Evolutionary conservation across 2,797 vertebrate species (phyloP).

Genomic region (Hephaestus fuliginosus): DNA sequence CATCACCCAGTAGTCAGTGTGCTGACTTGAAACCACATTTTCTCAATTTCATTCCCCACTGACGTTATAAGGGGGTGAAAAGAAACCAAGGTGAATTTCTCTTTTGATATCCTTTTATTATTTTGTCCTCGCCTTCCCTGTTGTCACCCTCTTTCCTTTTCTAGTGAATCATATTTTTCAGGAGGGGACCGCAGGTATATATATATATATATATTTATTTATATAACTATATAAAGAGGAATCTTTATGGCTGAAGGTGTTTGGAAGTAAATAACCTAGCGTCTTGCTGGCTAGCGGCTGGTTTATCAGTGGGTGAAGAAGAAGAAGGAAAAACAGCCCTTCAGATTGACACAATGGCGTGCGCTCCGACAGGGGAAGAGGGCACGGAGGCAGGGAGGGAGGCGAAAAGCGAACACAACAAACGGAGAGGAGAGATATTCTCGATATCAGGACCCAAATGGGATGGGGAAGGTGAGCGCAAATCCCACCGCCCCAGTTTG

Average conservation of each 20-base stretch:
- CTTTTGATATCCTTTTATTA: slow-evolving; percentile 61
- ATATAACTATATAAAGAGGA: slow-evolving; percentile 58
- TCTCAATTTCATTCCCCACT: slow-evolving; percentile 50
- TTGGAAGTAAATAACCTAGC: slow-evolving; percentile 78
- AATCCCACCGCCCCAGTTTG: slow-evolving; percentile 83
- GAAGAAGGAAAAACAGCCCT: slow-evolving; percentile 71
- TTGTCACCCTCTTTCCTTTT: slow-evolving; percentile 55
- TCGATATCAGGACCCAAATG: slow-evolving; percentile 80
- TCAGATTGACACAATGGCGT: slow-evolving; percentile 83
- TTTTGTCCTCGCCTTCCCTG: slow-evolving; percentile 55
- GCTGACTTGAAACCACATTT: slow-evolving; percentile 48
- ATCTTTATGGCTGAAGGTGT: slow-evolving; percentile 73
- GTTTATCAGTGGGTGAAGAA: slow-evolving; percentile 78
- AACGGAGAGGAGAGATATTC: slow-evolving; percentile 76
- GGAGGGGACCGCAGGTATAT: slow-evolving; percentile 32
- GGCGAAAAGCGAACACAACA: slow-evolving; percentile 72
- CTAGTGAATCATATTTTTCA: slow-evolving; percentile 64
- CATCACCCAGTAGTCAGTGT: slow-evolving; percentile 3
- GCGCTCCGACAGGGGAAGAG: slow-evolving; percentile 76
- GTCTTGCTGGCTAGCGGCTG: slow-evolving; percentile 70
- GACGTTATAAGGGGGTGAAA: slow-evolving; percentile 51
- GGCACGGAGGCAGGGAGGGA: slow-evolving; percentile 71
- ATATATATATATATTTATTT: slow-evolving; percentile 23
- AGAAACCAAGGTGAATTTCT: slow-evolving; percentile 56
- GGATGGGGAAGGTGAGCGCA: slow-evolving; percentile 70